Evolutionary conservation across 2,888 invertebrate genomes (phyloP).

Genomic region (Anagyrus pseudococci): DNA sequence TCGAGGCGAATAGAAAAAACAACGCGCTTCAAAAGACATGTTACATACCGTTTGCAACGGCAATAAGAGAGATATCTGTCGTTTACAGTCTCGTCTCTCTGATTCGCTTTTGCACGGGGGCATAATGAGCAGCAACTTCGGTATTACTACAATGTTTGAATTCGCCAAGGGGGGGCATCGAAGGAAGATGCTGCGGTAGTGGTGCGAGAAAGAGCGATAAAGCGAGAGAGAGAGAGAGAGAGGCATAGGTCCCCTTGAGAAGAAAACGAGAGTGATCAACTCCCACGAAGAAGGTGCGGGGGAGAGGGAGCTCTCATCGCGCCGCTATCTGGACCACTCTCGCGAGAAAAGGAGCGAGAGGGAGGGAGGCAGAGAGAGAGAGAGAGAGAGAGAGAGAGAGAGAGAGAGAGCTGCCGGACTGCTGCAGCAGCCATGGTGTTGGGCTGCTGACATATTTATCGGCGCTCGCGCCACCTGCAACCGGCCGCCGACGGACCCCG

Average conservation of each 20-base stretch:
- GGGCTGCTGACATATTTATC: slow-evolving; percentile 60
- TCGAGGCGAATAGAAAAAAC: neutral
- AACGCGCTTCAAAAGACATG: neutral
- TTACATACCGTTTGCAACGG: too few relatives aligned
- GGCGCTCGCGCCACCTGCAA: slow-evolving; percentile 38
- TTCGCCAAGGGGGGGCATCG: slow-evolving; percentile 50
- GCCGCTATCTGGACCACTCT: neutral
- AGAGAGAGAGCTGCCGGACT: slow-evolving; percentile 22
- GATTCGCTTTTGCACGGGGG: slow-evolving; percentile 15
- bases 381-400: slow-evolving; percentile 22
- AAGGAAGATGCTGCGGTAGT: neutral
- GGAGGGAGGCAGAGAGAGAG: slow-evolving; percentile 31
- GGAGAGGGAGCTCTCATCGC: neutral
- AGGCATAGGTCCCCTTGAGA: slow-evolving; percentile 5
- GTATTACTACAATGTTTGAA: slow-evolving; percentile 61
- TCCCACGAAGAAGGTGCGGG: slow-evolving; percentile 37
- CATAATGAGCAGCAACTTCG: slow-evolving; percentile 26
- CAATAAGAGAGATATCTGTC: too few relatives aligned
- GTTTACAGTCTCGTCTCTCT: neutral
- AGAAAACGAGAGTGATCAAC: slow-evolving; percentile 44
- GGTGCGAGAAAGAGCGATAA: slow-evolving; percentile 31
- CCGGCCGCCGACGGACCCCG: slow-evolving; percentile 40
- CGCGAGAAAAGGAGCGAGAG: slow-evolving; percentile 2
- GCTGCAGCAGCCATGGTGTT: slow-evolving; percentile 52
- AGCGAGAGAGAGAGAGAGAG: slow-evolving; percentile 26